phyloP scores from a whole-genome alignment of 2,797 vertebrate species.

The Gallirallus australis region DNA sequence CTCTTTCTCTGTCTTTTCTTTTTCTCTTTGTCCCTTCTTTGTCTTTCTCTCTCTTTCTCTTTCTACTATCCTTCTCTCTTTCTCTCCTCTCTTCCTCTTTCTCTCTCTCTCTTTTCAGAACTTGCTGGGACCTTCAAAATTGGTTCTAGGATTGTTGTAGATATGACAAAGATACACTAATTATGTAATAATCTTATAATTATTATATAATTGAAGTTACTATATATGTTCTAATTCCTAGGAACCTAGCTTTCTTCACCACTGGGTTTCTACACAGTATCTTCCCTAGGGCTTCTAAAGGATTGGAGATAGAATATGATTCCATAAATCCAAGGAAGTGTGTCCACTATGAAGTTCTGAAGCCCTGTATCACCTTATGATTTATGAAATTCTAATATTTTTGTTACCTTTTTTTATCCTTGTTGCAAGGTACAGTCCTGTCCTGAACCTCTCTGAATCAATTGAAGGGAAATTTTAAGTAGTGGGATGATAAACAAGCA shows the following conservation, averaged over 20 bases:
- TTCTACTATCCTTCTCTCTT: no score
- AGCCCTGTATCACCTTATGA: not conserved
- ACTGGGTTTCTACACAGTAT: fast-evolving
- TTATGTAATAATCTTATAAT: not conserved
- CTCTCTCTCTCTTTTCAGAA: not conserved
- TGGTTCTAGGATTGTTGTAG: not conserved
- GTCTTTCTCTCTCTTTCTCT: no score
- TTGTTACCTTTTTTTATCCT: not conserved
- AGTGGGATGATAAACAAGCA: not conserved
- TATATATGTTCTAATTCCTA: not conserved
- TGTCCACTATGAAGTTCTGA: not conserved
- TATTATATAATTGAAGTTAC: no score
- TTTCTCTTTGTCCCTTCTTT: no score
- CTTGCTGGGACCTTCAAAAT: not conserved
- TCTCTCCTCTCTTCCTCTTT: not conserved
- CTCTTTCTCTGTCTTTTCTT: no score
- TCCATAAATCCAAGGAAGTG: not conserved
- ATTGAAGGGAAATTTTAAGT: not conserved
- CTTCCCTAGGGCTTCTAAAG: not conserved
- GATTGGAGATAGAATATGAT: not conserved
- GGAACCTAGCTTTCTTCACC: not conserved
- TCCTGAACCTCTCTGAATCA: not conserved
- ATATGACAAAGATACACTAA: not conserved
- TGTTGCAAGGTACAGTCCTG: not conserved
- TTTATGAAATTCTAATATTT: not conserved